A percentile compares a stretch with the other conserved stretches of the same genome.
These are phyloP conservation scores for Apeltes quadracus DNA, from an alignment of 2,113 vertebrate species.

Conservation along the genomic window DNA sequence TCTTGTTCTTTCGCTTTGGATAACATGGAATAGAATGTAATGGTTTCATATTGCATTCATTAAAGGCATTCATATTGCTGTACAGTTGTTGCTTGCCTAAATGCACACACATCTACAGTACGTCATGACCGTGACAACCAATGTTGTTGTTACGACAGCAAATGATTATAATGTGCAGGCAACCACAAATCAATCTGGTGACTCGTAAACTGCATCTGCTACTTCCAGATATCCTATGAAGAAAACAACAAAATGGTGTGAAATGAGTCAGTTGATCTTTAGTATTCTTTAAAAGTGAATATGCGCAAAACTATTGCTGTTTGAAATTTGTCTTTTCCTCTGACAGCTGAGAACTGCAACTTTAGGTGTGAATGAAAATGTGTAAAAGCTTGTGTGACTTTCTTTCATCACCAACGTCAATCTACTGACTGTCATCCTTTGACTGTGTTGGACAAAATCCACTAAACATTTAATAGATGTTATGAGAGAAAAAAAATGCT, in stretches of 20 bases:
- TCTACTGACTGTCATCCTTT: constrained; percentile 15
- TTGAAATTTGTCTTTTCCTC: constrained; percentile 45
- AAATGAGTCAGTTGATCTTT: constrained; percentile 59
- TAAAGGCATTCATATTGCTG: background rate
- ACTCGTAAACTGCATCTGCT: constrained; percentile 19
- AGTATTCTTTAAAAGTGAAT: constrained; percentile 39
- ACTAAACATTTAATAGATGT: constrained; percentile 41
- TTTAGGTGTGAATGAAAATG: constrained; percentile 45
- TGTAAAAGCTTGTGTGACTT: constrained; percentile 27
- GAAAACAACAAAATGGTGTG: constrained; percentile 33
- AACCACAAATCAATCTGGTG: constrained; percentile 20
- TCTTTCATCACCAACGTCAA: constrained; percentile 14
- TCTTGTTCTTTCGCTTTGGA: no score
- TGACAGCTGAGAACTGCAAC: constrained; percentile 54
- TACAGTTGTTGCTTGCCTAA: background rate
- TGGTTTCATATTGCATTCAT: no score
- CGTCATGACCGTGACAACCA: constrained; percentile 10
- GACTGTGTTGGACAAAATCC: constrained; percentile 29
- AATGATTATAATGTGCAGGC: constrained; percentile 13
- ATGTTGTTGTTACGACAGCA: constrained; percentile 19
- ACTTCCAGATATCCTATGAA: constrained; percentile 1
- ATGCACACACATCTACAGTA: background rate
- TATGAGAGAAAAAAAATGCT: background rate
- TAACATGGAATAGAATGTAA: no score
- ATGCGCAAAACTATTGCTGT: constrained; percentile 48